Evolutionary conservation across 2,113 vertebrate species (phyloP).

Genomic region (Centropus bengalensis): DNA sequence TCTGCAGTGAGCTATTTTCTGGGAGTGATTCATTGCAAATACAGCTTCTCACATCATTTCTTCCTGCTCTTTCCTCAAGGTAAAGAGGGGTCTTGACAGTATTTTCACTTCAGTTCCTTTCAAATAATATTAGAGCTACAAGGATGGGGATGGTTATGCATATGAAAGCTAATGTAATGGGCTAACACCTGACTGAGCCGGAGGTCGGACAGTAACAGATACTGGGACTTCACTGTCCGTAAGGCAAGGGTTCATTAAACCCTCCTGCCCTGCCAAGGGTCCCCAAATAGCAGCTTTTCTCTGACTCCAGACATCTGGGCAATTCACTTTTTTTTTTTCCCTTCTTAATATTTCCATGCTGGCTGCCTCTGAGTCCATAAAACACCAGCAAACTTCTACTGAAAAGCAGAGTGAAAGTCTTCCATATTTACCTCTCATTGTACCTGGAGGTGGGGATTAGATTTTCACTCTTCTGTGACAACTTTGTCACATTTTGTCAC

Average conservation of each 20-base stretch:
- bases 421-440: background rate
- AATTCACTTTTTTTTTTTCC: background rate
- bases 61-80: conserved; percentile 31
- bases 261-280: background rate
- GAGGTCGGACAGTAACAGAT: background rate
- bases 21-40: conserved; percentile 32
- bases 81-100: background rate
- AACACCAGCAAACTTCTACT: background rate
- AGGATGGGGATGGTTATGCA: conserved; percentile 17
- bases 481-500: background rate
- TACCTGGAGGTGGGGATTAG: background rate
- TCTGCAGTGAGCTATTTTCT: conserved; percentile 44
- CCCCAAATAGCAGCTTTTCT: background rate
- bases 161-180: background rate
- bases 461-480: background rate
- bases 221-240: background rate
- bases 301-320: background rate
- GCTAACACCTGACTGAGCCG: background rate
- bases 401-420: background rate
- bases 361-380: background rate
- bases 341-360: background rate
- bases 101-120: conserved; percentile 37
- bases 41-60: conserved; percentile 49
- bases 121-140: background rate
- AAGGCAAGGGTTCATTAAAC: background rate